A percentile compares a stretch with the other conserved stretches of the same genome.
phyloP scores from a whole-genome alignment of 2,888 invertebrate species.

The Volucella bombylans region DNA sequence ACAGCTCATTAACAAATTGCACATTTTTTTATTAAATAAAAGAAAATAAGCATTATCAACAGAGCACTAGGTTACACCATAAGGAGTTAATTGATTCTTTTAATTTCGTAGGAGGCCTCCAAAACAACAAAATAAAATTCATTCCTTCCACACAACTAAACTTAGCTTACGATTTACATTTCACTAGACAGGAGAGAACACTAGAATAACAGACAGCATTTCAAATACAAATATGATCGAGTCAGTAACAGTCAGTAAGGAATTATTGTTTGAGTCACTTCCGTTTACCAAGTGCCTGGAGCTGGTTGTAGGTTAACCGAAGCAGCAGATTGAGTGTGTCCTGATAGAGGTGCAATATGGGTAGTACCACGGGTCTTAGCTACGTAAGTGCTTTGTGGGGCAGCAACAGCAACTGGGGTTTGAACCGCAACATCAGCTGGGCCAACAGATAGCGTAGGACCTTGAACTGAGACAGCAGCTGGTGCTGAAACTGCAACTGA shows the following conservation, averaged over 20 bases:
- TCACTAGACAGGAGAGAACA: conserved; percentile 7
- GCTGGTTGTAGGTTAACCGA: conserved; percentile 67
- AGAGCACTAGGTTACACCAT: conserved; percentile 9
- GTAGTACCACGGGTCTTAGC: conserved; percentile 69
- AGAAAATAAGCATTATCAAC: neutral
- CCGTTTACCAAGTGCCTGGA: conserved; percentile 62
- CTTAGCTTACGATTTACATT: neutral
- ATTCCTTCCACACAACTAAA: too few species aligned
- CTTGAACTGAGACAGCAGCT: conserved; percentile 38
- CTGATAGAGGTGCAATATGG: conserved; percentile 63
- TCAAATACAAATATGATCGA: neutral
- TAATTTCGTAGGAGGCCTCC: conserved; percentile 4
- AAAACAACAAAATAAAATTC: neutral
- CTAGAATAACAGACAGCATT: conserved; percentile 6
- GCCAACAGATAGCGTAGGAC: conserved; percentile 30
- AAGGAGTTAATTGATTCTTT: neutral
- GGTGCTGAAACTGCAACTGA: conserved; percentile 35
- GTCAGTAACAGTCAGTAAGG: conserved; percentile 6
- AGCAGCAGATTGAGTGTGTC: conserved; percentile 63
- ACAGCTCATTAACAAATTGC: too few species aligned
- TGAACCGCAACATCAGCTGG: conserved; percentile 17
- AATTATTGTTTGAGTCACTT: neutral
- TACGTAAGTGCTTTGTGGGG: conserved; percentile 60
- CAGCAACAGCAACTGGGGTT: conserved; percentile 56
- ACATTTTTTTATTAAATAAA: conserved; percentile 13